Base-by-base conservation (phyloP, 2,888 invertebrate species). In the Villa cingulata region DNA sequence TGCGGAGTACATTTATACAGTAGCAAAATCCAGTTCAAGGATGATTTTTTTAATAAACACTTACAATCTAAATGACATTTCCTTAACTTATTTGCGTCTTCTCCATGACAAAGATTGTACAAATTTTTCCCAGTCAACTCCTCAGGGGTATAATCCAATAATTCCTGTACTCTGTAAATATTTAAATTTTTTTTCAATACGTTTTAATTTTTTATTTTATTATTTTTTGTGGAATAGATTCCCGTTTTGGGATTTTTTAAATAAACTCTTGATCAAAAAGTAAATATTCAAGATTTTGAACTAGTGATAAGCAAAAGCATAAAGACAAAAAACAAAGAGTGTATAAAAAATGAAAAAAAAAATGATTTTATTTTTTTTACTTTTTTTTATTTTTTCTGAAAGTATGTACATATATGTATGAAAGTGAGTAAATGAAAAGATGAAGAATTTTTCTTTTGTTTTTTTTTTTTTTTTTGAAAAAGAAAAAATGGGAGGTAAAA, bases 51-150 rank as follows among this genome's bases (percentile, higher is more conserved):
- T 32, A 23, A 43, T 15, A 37, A 15, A 19, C 37, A 85, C 94
- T 90, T 77, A 96, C 95, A 77, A 74, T 96, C 95, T 68, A 87
- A 78, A 70, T 96, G 96, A 67, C 89, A 86, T 75, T 92, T 94
- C 60, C 91, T 80, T 64, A 96, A 78, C 71, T 86, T 89, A 70
- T 86, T 84, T 48, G 92, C 88, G 68, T 96, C 96, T 70, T 94
- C 94, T 37, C 92, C 94, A 68, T 96, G 95, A 70, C 94, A 94
- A 59, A 95, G 76, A 38, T 89, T 83, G 71, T 96, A 96, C 54
- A 96, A 74, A 69, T 91, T 92, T 71, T 87, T 87, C 56, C 91
- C 92, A 55, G 88, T 89, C 55, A 96, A 70, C 70, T 96, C 95
- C 59, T 96, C 96, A 6, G 92, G 83, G 19, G 85, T 81, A 66